Evolutionary conservation across 2,113 vertebrate species (phyloP).

Genomic region (Zapornia atra): DNA sequence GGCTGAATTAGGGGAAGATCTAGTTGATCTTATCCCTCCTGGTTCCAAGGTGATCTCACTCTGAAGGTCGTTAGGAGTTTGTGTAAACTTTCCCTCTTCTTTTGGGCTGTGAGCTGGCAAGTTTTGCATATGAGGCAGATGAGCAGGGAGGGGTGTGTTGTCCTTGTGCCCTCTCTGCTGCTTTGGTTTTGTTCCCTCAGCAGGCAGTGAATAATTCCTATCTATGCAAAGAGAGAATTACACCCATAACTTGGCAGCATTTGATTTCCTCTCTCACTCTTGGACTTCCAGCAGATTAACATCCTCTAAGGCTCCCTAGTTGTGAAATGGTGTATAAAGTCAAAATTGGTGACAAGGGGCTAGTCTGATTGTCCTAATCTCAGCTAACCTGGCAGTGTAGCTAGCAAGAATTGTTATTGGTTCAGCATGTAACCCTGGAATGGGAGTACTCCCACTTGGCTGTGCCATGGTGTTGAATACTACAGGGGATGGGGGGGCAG

Average conservation of each 20-base stretch:
- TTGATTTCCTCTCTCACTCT: slow-evolving; percentile 39
- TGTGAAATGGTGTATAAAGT: slow-evolving; percentile 55
- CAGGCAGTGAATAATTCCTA: background rate
- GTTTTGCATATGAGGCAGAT: background rate
- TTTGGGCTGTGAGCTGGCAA: background rate
- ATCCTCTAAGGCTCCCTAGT: background rate
- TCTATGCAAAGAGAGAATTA: background rate
- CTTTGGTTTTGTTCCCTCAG: background rate
- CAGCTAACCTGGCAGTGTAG: background rate
- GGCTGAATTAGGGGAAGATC: background rate
- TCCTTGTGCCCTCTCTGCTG: background rate
- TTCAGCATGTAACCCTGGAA: background rate
- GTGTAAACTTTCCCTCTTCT: background rate
- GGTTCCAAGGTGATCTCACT: accelerated
- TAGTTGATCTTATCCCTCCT: background rate
- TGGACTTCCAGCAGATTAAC: slow-evolving; percentile 21
- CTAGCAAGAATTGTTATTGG: background rate
- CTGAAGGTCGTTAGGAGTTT: background rate
- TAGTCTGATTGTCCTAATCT: background rate
- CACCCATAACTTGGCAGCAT: slow-evolving; percentile 10
- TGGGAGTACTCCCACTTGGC: background rate
- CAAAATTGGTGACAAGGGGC: slow-evolving; percentile 13
- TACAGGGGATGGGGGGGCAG: background rate
- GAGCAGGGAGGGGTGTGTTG: background rate
- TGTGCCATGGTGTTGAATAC: background rate